Percentiles rank a stretch among this genome's conserved stretches.
These are phyloP conservation scores for Crotophaga sulcirostris DNA, from an alignment of 2,113 vertebrate species.

Conservation along the genomic window DNA sequence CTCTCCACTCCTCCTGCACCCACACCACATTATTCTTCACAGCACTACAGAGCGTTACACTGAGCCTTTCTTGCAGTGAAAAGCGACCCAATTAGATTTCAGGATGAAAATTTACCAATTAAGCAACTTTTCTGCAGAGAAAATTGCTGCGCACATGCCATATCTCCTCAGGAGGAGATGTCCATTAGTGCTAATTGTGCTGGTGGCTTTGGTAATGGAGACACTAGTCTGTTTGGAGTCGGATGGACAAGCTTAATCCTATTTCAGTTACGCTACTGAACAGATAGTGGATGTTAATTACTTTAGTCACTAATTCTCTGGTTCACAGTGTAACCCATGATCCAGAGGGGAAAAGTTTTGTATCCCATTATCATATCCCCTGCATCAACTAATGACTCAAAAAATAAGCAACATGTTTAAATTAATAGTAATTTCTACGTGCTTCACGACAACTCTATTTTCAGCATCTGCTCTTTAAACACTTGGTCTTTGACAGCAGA, in stretches of 20 bases:
- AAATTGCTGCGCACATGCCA: neutral
- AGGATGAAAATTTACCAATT: neutral
- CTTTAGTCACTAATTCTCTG: neutral
- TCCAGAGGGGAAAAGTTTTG: neutral
- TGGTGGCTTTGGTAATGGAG: slow-evolving; percentile 14
- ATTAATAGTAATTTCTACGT: neutral
- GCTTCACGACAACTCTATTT: neutral
- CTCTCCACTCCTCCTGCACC: neutral
- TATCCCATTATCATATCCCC: neutral
- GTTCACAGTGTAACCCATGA: neutral
- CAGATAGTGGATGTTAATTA: neutral
- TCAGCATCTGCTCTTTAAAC: neutral
- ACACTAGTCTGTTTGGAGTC: neutral
- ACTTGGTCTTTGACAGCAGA: neutral
- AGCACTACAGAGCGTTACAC: neutral
- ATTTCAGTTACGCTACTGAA: neutral
- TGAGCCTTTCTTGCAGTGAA: neutral
- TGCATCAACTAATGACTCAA: neutral
- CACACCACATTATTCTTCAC: rapidly evolving
- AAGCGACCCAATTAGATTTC: neutral
- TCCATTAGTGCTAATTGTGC: slow-evolving; percentile 1
- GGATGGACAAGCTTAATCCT: neutral
- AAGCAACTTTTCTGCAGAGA: neutral
- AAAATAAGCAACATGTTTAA: neutral
- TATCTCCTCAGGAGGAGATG: neutral